Base-by-base conservation (phyloP, 2,888 invertebrate species). In the Aplocera efformata region DNA sequence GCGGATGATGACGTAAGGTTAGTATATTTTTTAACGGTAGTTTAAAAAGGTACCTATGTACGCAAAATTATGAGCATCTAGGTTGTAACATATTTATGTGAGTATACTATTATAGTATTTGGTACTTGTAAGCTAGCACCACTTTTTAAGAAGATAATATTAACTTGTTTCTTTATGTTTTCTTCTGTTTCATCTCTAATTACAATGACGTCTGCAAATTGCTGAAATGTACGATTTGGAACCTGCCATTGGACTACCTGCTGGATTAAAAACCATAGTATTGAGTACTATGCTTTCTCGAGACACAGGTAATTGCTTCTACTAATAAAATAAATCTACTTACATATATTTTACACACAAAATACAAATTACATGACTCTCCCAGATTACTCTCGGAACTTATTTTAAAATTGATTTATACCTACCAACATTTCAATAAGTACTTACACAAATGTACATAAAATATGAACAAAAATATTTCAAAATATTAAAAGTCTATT, bases 1-100 rank as follows among this genome's bases (percentile, higher is more conserved):
- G 95, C 95, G 91, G 96, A 96, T 92, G 96, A 96, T 92, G 96
- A 96, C 91, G 96, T 96, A 91, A 95, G 96, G 95, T 96, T 90
- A 88, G 94, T 33, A 33, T 17, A 3, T 17, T 17, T 17, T 17
- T 17, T 17, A 17, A 2, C 13, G 13, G 13, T 17, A n/a, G n/a
- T n/a, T n/a, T n/a, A n/a, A n/a, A n/a, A n/a, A n/a, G n/a, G n/a
- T n/a, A n/a, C n/a, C n/a, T n/a, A n/a, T n/a, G n/a, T n/a, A n/a
- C n/a, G n/a, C n/a, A n/a, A n/a, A n/a, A n/a, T n/a, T n/a, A n/a
- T n/a, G n/a, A n/a, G n/a, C n/a, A n/a, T n/a, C n/a, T n/a, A n/a
- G n/a, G n/a, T n/a, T n/a, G n/a, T n/a, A n/a, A n/a, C n/a, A n/a
- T n/a, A n/a, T n/a, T n/a, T n/a, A n/a, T n/a, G n/a, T n/a, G n/a